Conservation (phyloP, 1,140 invertebrate species). For the Drosophila cardini region DNA sequence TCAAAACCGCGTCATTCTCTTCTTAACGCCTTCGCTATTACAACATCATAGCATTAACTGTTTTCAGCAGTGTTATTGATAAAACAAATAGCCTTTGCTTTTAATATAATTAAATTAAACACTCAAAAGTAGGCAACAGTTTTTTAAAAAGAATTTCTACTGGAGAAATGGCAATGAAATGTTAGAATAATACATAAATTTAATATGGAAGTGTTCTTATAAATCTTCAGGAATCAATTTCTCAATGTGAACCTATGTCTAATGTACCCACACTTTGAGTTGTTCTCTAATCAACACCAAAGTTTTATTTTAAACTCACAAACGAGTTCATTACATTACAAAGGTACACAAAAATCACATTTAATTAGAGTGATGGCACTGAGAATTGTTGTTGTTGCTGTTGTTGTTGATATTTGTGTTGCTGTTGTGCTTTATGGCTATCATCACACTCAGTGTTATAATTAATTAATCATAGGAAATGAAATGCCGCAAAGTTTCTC, state of each 20-base stretch:
- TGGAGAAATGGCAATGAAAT: too few species aligned
- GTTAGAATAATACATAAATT: too few species aligned
- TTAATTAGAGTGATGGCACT: constrained; percentile 5
- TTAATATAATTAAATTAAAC: too few species aligned
- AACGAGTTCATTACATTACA: not conserved
- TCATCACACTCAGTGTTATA: constrained; percentile 61
- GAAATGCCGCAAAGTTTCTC: constrained; percentile 81
- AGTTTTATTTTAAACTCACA: not conserved
- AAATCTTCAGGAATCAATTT: too few species aligned
- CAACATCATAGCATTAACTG: not conserved
- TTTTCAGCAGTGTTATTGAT: constrained; percentile 16
- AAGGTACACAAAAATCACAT: not conserved
- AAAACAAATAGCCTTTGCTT: not conserved
- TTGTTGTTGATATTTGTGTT: not conserved
- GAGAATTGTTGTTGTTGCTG: not conserved
- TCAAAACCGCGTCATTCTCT: not conserved
- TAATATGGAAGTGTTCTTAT: too few species aligned
- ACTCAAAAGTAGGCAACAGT: not conserved
- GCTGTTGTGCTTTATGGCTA: constrained; percentile 41
- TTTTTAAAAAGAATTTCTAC: too few species aligned
- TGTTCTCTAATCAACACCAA: not conserved
- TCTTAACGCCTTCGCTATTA: not conserved
- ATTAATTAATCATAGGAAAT: constrained; percentile 81
- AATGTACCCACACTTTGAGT: too few species aligned
- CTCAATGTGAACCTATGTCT: too few species aligned